phyloP scores from a whole-genome alignment of 1,140 invertebrate genomes.

The Penaeus chinensis region DNA sequence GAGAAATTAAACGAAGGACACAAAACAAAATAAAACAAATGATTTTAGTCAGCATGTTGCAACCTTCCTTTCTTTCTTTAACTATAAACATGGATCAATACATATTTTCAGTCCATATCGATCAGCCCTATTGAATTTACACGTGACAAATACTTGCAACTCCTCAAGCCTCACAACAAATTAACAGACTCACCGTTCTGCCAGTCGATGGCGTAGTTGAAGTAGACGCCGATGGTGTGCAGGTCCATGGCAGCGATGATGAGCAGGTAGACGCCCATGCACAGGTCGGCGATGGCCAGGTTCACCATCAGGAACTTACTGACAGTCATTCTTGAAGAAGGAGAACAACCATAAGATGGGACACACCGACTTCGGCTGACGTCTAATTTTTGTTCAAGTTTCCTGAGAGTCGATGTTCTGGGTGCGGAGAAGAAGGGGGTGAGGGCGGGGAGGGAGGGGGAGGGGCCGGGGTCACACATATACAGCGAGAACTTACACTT shows the following conservation, averaged over 20 bases:
- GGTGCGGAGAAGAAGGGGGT: not conserved
- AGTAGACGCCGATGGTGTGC: slow-evolving; percentile 85
- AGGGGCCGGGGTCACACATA: not conserved
- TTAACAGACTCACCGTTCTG: slow-evolving; percentile 76
- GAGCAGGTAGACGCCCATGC: slow-evolving; percentile 86
- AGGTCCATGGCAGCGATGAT: slow-evolving; percentile 85
- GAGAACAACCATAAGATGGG: slow-evolving; percentile 33
- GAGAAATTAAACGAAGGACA: too few relatives aligned
- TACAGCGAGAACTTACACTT: not conserved
- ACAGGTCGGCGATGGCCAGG: slow-evolving; percentile 87
- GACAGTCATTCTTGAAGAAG: slow-evolving; percentile 72
- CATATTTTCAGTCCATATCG: too few relatives aligned
- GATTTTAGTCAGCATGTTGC: too few relatives aligned
- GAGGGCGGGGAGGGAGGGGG: not conserved
- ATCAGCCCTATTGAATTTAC: too few relatives aligned
- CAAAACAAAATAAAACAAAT: too few relatives aligned
- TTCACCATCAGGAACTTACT: slow-evolving; percentile 88
- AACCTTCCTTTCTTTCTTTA: too few relatives aligned
- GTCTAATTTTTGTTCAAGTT: slow-evolving; percentile 37
- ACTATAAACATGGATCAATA: too few relatives aligned
- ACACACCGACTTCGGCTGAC: slow-evolving; percentile 9
- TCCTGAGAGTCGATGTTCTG: slow-evolving; percentile 16
- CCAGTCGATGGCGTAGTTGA: slow-evolving; percentile 91
- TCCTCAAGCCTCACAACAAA: too few relatives aligned
- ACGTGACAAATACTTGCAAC: too few relatives aligned